These are phyloP conservation scores for Chiroxiphia lanceolata DNA, from an alignment of 2,797 vertebrate species.

Conservation along the genomic window DNA sequence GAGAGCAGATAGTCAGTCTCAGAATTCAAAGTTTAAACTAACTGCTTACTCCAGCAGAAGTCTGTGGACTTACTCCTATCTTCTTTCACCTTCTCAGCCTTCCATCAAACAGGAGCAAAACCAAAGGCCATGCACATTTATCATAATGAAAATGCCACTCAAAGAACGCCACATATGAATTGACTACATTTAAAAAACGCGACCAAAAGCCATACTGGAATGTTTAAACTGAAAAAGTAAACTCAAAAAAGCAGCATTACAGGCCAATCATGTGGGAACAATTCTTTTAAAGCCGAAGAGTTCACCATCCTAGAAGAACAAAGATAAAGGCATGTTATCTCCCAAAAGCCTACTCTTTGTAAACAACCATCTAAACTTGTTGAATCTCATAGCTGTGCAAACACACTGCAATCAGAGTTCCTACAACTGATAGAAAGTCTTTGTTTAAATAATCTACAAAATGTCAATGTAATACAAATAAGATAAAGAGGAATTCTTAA, in stretches of 20 bases:
- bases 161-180: not conserved
- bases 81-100: not conserved
- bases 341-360: slow-evolving; percentile 16
- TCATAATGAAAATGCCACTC: not conserved
- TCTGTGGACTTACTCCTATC: not conserved
- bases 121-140: not conserved
- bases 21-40: not conserved
- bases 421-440: slow-evolving; percentile 58
- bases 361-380: slow-evolving; percentile 54
- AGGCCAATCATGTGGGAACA: slow-evolving; percentile 37
- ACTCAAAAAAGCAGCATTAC: slow-evolving; percentile 1
- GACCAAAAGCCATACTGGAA: not conserved
- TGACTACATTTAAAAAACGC: not conserved
- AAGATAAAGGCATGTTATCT: slow-evolving; percentile 49
- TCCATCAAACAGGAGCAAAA: not conserved
- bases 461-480: slow-evolving; percentile 67
- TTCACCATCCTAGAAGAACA: not conserved
- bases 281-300: slow-evolving; percentile 35
- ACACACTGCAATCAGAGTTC: slow-evolving; percentile 41
- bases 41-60: not conserved
- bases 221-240: slow-evolving; percentile 44
- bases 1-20: not conserved
- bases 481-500: slow-evolving; percentile 67
- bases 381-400: slow-evolving; percentile 57
- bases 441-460: slow-evolving; percentile 69